Percentiles rank a stretch among this genome's conserved stretches.
Evolutionary conservation across 1,140 invertebrate genomes (phyloP).

Genomic region (Caenorhabditis elegans): WBcel235 BX284606.5:10910501-10911000

Average conservation of each 20-base stretch:
- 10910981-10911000: background rate
- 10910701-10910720: background rate
- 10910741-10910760: slow-evolving; percentile 12
- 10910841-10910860: slow-evolving; percentile 28
- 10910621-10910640: background rate
- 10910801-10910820: background rate
- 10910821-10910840: background rate
- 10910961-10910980: slow-evolving; percentile 26
- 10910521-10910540: slow-evolving; percentile 1
- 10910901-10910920: slow-evolving; percentile 25
- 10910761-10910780: slow-evolving; percentile 31
- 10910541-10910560: background rate
- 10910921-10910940: slow-evolving; percentile 29
- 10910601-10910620: background rate
- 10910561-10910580: background rate
- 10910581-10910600: slow-evolving; percentile 1
- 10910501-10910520: background rate
- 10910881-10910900: slow-evolving; percentile 28
- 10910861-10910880: slow-evolving; percentile 27
- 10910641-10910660: background rate
- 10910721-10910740: background rate
- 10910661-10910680: background rate
- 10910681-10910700: background rate
- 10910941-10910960: slow-evolving; percentile 26
- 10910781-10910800: background rate